Evolutionary conservation across 2,888 invertebrate genomes (phyloP), one percentile per base, ranked within the genome.

Genomic region (Pantelozetes paolii): DNA sequence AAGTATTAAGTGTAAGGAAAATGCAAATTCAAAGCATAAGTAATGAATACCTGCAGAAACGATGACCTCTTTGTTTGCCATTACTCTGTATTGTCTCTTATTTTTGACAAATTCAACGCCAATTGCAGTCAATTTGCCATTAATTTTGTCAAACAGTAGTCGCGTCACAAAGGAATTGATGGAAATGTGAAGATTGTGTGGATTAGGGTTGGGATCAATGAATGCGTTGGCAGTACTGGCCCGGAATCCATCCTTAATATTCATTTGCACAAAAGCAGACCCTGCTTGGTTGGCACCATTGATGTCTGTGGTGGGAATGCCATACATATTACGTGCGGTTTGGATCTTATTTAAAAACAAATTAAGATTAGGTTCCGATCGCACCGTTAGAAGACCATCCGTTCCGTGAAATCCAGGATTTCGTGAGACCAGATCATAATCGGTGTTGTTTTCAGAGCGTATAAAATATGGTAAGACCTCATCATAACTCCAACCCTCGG

Each of bases 51-150:
- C 64, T 6, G 40, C 64, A n/a, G 18, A 20, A 1, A 64, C 36
- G 36, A 64, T 64, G 20, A 64, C 64, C 13, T 64, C 64, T 20
- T 20, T 64, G 2, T 64, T 40, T 3, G 40, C 64, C 1, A 15
- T 40, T 13, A 40, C 40, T 6, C 8, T 64, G 23, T 9, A 23
- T 20, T 2, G 1, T 1, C 11, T 18, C 0, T 13, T 11, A 20
- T 64, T 20, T 30, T 64, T 64, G 20, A 64, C 9, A 11, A 64
- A 64, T 15, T 64, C 64, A 20, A 64, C 40, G 1, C 64, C 64
- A 57, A 3, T 8, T 15, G 57, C 57, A 1, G 15, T 23, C 2
- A 28, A 28, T 28, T 57, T 57, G 2, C 30, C 57, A 1, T 30
- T 1, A 11, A 2, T 28, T 30, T 30, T 2, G 2, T 13, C 18